These are phyloP conservation scores for Acleris cristana DNA, from an alignment of 2,888 invertebrate species.

Conservation along the genomic window DNA sequence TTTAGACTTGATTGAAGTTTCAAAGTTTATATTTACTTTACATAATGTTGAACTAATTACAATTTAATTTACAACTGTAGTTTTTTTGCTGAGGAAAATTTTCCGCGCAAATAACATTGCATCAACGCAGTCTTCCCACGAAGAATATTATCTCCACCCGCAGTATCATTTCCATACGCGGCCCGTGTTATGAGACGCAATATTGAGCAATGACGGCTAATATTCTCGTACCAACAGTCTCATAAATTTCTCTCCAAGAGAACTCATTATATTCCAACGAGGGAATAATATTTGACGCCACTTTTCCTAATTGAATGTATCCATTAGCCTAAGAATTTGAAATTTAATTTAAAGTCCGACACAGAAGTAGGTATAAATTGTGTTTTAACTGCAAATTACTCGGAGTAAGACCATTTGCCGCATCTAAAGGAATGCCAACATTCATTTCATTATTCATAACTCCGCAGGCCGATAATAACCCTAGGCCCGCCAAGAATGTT, in stretches of 20 bases:
- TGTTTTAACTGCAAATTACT: constrained; percentile 26
- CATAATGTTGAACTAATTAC: too few species aligned
- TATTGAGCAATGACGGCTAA: constrained; percentile 52
- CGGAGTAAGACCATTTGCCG: constrained; percentile 36
- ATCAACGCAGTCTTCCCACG: constrained; percentile 20
- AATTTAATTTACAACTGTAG: too few species aligned
- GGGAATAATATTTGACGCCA: constrained; percentile 48
- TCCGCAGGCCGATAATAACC: constrained; percentile 54
- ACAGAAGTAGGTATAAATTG: constrained; percentile 16
- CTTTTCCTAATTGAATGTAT: constrained; percentile 52
- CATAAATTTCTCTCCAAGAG: constrained; percentile 32
- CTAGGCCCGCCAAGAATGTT: constrained; percentile 57
- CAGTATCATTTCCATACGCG: constrained; percentile 48
- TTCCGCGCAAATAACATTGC: constrained; percentile 6
- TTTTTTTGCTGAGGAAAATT: too few species aligned
- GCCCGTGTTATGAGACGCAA: constrained; percentile 49
- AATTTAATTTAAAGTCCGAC: constrained; percentile 47
- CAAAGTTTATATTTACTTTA: too few species aligned
- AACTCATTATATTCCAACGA: constrained; percentile 47
- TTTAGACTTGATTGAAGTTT: not conserved
- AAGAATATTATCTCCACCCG: constrained; percentile 28
- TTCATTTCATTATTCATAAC: constrained; percentile 58
- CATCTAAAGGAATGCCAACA: constrained; percentile 39
- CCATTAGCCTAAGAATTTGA: constrained; percentile 44
- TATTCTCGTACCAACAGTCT: constrained; percentile 44